Evolutionary conservation across 2,888 invertebrate species (phyloP).

Genomic region (Pinctada fucata): DNA sequence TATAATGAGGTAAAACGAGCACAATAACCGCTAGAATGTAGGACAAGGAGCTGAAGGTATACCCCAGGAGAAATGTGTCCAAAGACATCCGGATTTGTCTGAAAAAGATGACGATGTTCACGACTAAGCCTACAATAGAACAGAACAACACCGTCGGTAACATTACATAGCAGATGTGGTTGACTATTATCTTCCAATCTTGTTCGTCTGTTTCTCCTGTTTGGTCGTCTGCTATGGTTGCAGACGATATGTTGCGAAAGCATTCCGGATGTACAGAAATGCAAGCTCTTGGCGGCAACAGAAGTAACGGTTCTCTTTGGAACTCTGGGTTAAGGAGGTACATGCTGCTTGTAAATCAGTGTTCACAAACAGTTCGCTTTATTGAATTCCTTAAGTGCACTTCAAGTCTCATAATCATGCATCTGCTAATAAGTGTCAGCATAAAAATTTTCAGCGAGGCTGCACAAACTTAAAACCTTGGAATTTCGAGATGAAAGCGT

Average conservation of each 20-base stretch:
- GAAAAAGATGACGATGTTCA: conserved; percentile 68
- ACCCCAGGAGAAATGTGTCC: conserved; percentile 71
- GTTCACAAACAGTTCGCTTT: no score
- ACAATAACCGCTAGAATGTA: conserved; percentile 60
- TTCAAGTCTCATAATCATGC: no score
- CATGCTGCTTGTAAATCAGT: no score
- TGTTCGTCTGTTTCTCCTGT: background rate
- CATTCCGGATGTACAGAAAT: conserved; percentile 61
- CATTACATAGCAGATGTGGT: conserved; percentile 67
- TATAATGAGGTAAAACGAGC: conserved; percentile 67
- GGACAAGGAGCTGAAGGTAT: conserved; percentile 61
- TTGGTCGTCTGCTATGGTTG: no score
- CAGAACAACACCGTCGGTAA: conserved; percentile 67
- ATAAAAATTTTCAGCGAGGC: no score
- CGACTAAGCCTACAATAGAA: conserved; percentile 65
- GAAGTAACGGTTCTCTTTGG: conserved; percentile 51
- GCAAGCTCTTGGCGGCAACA: conserved; percentile 62
- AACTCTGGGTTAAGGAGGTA: conserved; percentile 38
- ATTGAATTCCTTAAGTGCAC: no score
- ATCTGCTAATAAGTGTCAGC: no score
- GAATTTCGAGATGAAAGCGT: no score
- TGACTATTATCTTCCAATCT: conserved; percentile 63
- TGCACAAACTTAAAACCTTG: no score
- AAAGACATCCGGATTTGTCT: conserved; percentile 66
- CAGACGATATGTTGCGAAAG: conserved; percentile 25